Evolutionary conservation across 2,797 vertebrate species (phyloP), one percentile per base, ranked within the genome.

Genomic region (Odontamblyopus lacepedii): DNA sequence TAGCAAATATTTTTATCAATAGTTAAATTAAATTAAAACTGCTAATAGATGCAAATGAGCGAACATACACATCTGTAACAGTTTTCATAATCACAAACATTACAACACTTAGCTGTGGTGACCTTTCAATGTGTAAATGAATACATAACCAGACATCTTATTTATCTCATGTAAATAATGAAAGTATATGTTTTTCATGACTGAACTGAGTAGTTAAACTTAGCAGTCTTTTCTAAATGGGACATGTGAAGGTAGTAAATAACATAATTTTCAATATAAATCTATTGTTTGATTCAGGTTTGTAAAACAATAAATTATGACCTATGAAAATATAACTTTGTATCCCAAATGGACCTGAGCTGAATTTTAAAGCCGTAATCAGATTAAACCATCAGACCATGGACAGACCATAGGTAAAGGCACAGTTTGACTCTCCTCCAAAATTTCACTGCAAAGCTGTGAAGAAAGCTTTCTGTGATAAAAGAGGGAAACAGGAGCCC

Each of bases 321-420:
- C 83, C 78, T 89, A 85, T 75, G 87, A 92, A 92, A 92, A 91
- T 91, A 92, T 41, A 90, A 75, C 75, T 89, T 90, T 86, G 69
- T 87, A 85, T 88, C 82, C 65, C 78, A 89, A 91, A 83, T 68
- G 78, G 86, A 92, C 91, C 89, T 92, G 91, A 91, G 91, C 87
- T 89, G 87, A 88, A 87, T 88, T 91, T 92, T 90, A 91, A 92
- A 92, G 91, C 89, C 89, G 0, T 91, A 87, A 89, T 91, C 88
- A 81, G 77, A 87, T 77, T 48, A 73, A 82, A 90, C 87, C 76
- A 79, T 86, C 81, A 41, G 83, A 86, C 76, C 81, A 63, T 71
- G 82, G 69, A 50, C 15, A 55, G 6, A 61, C 79, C 83, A 77
- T 29, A 61, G 82, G 77, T 84, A 81, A 92, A 92, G 90, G 89